Base-by-base conservation (phyloP, 2,797 vertebrate genomes). In the Notoglanidium macrostoma region DNA sequence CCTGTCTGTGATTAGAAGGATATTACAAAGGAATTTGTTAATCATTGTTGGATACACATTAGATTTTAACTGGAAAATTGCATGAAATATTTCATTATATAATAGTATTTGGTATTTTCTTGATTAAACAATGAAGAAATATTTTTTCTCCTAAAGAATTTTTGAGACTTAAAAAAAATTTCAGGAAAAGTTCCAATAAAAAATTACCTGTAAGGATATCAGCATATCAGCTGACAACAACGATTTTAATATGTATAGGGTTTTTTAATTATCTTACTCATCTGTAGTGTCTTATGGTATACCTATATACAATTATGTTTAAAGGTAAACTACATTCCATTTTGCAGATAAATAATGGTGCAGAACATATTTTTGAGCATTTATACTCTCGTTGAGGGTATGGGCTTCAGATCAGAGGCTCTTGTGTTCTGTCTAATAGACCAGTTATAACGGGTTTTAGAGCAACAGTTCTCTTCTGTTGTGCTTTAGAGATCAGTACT, bases 1-100 rank as follows among this genome's bases (percentile, higher is more conserved):
- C 59, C 44, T 51, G 44, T 32, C 80, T 49, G 61, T 82, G 80
- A 82, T 49, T 67, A 80, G 8, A 76, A 79, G 14, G 35, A 59
- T 40, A 59, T 63, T 63, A 65, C 59, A 17, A 23, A 63, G 79
- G 40, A 46, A 19, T 81, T 46, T 29, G 3, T 23, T 61, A 14
- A 80, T 77, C 49, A 61, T 59, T 14, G 4, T 17, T 55, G 15
- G 9, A 79, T 35, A 19, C 21, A 19, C 17, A 35, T 78, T 57
- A 32, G 32, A 61, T 80, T 59, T 40, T 40, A 80, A 61, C 21
- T 40, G 74, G 49, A 77, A 35, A n/a, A 78, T 19, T 54, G 4
- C 7, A 77, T 55, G 0, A 2, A 35, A 35, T 35, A 2, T 32
- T 57, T 55, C 4, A 55, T 77, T 57, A 35, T 12, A 12, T 57